Base-by-base conservation (phyloP, 2,113 vertebrate genomes). In the Anseranas semipalmata region DNA sequence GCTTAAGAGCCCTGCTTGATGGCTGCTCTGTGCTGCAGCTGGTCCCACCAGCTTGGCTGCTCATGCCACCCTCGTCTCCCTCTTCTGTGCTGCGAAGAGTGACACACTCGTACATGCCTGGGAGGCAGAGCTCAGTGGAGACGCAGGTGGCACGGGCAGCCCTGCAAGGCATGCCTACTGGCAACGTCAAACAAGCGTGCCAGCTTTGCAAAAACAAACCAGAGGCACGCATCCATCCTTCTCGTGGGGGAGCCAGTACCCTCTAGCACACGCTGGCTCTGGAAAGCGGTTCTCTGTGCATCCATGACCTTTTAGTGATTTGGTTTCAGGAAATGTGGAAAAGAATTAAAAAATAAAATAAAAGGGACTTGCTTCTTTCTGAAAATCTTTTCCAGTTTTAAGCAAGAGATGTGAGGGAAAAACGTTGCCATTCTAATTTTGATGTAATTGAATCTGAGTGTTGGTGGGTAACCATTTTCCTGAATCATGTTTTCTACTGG, bases 401-500 rank as follows among this genome's bases (percentile, higher is more conserved):
- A 67, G 37, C 37, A n/a, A 67, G 68, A 78, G 43, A 84, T 67
- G 11, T 41, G 67, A 33, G 14, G 32, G 2, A 0, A 33, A 70
- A 85, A 79, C n/a, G 39, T 68, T 75, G 15, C 39, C 35, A 33
- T 90, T 83, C 52, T 81, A 32, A 43, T 86, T 94, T 77, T 52
- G 72, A 18, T 65, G 27, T 72, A 60, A 68, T 52, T 48, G 55
- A 94, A 86, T 53, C 32, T 56, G 73, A 60, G 62, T 9, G 18
- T 88, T 95, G 93, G 95, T 92, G 87, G 84, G 43, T 18, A 97
- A 20, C 91, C 79, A 58, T 32, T 35, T 91, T 85, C 73, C 66
- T 62, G 70, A 82, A 45, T 91, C 8, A 10, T 96, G 89, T 91
- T 95, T 93, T 72, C 85, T 25, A 45, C 91, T 89, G 84, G 93